Evolutionary conservation across 2,888 invertebrate genomes (phyloP), one percentile per base, ranked within the genome.

Genomic region (Limnephilus rhombicus): DNA sequence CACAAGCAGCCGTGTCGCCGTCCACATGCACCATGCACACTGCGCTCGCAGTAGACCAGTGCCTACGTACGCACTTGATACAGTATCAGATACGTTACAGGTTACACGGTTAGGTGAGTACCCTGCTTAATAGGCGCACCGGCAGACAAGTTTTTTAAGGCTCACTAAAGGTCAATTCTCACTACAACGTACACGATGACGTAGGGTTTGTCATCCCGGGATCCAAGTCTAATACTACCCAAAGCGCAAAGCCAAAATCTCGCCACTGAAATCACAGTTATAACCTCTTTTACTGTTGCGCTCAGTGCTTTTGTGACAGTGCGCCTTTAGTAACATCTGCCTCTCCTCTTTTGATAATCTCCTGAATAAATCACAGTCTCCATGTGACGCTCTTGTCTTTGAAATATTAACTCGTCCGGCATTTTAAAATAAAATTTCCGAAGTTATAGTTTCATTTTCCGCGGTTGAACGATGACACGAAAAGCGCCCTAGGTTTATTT

Each of bases 341-440:
- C 68, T 68, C 85, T 41, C 2, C 24, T 85, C 49, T 37, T 12
- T 34, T 41, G 80, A 80, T 89, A 89, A 80, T 80, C 88, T n/a
- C n/a, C 37, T 34, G 37, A 80, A 89, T 89, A 80, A 89, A 89
- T 89, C 88, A 80, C 80, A 24, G 80, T n/a, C 31, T 89, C 41
- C 24, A n/a, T 31, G 31, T 89, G 68, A 80, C 41, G 80, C 88
- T 31, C 13, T 15, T 87, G 37, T 9, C 31, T 86, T 18, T 86
- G n/a, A 88, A 88, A 88, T 37, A 88, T 68, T 34, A 68, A 53
- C 68, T 80, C 68, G 37, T 68, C 88, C 80, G 13, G 88, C 12
- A 68, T n/a, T 89, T 80, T 37, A 12, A 41, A 86, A 53, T 68
- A 53, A 85, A 85, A 85, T 41, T 29, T 11, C 41, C 3, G 45